Base-by-base conservation (phyloP, 2,888 invertebrate genomes). In the Dryobotodes eremita region DNA sequence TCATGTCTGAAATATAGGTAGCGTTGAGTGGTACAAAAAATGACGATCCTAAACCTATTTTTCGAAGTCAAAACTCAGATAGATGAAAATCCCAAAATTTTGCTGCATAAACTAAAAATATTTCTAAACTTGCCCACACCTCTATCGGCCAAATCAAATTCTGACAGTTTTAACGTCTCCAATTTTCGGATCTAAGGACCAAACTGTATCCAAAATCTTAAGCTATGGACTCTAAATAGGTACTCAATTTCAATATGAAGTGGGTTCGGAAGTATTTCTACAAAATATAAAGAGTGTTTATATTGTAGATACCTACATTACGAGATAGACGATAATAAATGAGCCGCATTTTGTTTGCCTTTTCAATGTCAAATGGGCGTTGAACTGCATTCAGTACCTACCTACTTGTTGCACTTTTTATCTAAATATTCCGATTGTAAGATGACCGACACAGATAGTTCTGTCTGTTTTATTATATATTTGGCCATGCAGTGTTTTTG, bases 331-430 rank as follows among this genome's bases (percentile, higher is more conserved):
- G 81, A 79, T 80, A 80, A 83, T 84, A 86, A 82, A 82, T 73
- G 50, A 76, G 86, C 71, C 80, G 85, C 79, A 86, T 84, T 85
- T 76, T 85, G 85, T 87, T 88, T 87, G 91, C 79, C 91, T 79
- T 89, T 88, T 90, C 91, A 93, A 92, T 92, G 92, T 92, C 93
- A 90, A 88, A 82, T 84, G 85, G 89, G 86, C 93, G 89, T 91
- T 92, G 93, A 93, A 92, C 93, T 88, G 86, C 77, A 77, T 81
- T 88, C 81, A 80, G 81, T 82, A 72, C 48, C 20, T 78, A 86
- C n/a, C 46, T 68, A 72, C 86, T 91, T 92, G 90, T 92, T 91
- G 87, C 88, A 87, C 82, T 91, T 89, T 90, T 90, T 90, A 89
- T 88, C 81, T 88, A 88, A 84, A 85, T 87, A 83, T 89, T 88